phyloP scores from a whole-genome alignment of 1,140 invertebrate genomes.

The Potamilus streckersoni region DNA sequence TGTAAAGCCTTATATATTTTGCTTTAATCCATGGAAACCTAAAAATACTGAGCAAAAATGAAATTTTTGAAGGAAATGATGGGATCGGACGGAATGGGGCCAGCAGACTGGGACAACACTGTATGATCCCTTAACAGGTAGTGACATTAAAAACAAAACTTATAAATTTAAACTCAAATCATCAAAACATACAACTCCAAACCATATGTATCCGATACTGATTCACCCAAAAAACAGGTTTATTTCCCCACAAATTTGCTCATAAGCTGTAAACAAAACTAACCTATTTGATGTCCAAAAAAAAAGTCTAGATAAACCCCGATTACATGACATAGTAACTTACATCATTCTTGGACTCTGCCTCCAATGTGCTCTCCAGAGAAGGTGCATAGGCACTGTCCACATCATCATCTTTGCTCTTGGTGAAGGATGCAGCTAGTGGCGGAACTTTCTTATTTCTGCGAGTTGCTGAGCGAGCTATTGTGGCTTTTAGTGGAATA shows the following conservation, averaged over 20 bases:
- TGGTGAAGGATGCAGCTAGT: slow-evolving; percentile 35
- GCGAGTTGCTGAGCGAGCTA: slow-evolving; percentile 59
- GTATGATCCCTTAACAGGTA: no score
- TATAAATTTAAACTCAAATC: slow-evolving; percentile 2
- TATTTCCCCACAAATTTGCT: slow-evolving; percentile 4
- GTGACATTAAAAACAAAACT: neutral
- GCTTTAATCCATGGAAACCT: no score
- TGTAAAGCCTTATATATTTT: no score
- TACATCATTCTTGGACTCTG: slow-evolving; percentile 47
- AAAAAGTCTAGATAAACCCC: neutral
- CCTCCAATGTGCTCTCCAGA: slow-evolving; percentile 42
- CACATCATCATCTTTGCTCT: slow-evolving; percentile 47
- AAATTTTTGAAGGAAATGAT: no score
- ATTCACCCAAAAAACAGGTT: neutral
- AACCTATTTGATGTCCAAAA: neutral
- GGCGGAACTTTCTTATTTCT: slow-evolving; percentile 56
- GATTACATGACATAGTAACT: neutral
- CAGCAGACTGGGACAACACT: no score
- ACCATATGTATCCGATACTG: neutral
- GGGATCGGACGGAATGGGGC: no score
- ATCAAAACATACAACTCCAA: neutral
- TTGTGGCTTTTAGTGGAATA: slow-evolving; percentile 54
- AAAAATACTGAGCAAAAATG: no score
- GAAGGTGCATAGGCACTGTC: slow-evolving; percentile 60
- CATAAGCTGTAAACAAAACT: neutral